A percentile compares a stretch with the other conserved stretches of the same genome.
Evolutionary conservation across 1,140 invertebrate species (phyloP).

Genomic region (Atta texana): DNA sequence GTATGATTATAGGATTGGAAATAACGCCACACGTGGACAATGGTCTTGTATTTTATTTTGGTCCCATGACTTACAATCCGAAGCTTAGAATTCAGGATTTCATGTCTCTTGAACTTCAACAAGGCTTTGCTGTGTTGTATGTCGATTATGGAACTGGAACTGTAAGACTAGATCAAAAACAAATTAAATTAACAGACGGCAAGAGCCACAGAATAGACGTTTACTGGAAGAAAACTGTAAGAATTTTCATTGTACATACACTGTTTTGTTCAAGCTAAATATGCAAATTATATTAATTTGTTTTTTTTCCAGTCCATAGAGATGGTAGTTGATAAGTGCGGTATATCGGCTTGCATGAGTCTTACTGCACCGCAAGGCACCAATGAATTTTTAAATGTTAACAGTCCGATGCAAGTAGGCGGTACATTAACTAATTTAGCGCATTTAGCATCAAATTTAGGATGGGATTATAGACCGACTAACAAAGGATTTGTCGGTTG

Average conservation of each 20-base stretch:
- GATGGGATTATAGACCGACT: conserved; percentile 90
- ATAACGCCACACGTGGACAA: conserved; percentile 90
- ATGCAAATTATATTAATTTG: conserved; percentile 5
- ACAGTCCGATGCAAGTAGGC: conserved; percentile 95
- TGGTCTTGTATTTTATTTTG: conserved; percentile 96
- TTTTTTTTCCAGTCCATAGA: conserved; percentile 87
- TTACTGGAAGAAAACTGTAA: conserved; percentile 89
- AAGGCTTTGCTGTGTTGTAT: conserved; percentile 93
- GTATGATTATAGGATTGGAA: conserved; percentile 87
- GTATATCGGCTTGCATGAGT: conserved; percentile 90
- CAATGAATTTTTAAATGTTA: conserved; percentile 94
- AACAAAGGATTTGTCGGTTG: conserved; percentile 92
- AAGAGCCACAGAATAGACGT: conserved; percentile 94
- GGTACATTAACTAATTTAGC: conserved; percentile 90
- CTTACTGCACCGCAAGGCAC: conserved; percentile 89
- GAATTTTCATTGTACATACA: conserved; percentile 46
- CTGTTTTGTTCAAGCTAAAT: background rate
- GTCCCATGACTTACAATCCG: conserved; percentile 91
- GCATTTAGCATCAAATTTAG: conserved; percentile 87
- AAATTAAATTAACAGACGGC: conserved; percentile 92
- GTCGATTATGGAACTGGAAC: conserved; percentile 97
- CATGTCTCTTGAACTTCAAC: conserved; percentile 94
- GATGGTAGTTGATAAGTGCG: conserved; percentile 92
- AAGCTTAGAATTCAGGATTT: conserved; percentile 93
- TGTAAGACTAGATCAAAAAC: conserved; percentile 89